phyloP scores from a whole-genome alignment of 1,140 invertebrate species.

The Nasonia giraulti region DNA sequence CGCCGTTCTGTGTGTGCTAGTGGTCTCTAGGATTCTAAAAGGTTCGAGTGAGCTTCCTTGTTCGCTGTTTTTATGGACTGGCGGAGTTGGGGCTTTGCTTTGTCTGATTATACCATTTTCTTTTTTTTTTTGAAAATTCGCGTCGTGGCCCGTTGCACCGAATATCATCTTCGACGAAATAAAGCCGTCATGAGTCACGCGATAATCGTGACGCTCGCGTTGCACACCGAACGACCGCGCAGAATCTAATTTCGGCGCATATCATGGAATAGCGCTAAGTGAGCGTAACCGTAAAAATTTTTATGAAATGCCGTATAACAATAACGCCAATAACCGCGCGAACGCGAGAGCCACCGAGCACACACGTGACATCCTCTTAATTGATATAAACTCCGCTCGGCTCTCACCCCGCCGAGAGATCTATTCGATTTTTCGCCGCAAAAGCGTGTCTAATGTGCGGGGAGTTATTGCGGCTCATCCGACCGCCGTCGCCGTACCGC shows the following conservation, averaged over 20 bases:
- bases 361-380: conserved; percentile 44
- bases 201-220: conserved; percentile 3
- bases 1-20: conserved; percentile 30
- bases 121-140: too few relatives aligned
- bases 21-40: background rate
- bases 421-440: conserved; percentile 28
- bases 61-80: background rate
- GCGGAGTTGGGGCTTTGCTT: background rate
- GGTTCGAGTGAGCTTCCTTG: background rate
- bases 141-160: too few relatives aligned
- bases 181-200: conserved; percentile 48
- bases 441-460: conserved; percentile 28
- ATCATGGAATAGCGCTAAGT: conserved; percentile 24
- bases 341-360: background rate
- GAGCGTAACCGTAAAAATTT: conserved; percentile 48
- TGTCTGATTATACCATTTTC: background rate
- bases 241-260: conserved; percentile 20
- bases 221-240: background rate
- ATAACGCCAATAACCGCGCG: conserved; percentile 7
- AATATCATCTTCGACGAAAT: background rate
- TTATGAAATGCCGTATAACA: conserved; percentile 39
- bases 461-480: background rate
- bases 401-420: background rate
- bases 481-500: background rate
- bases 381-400: conserved; percentile 33